These are phyloP conservation scores for Piscicola geometra DNA, from an alignment of 2,888 invertebrate species.

Conservation along the genomic window DNA sequence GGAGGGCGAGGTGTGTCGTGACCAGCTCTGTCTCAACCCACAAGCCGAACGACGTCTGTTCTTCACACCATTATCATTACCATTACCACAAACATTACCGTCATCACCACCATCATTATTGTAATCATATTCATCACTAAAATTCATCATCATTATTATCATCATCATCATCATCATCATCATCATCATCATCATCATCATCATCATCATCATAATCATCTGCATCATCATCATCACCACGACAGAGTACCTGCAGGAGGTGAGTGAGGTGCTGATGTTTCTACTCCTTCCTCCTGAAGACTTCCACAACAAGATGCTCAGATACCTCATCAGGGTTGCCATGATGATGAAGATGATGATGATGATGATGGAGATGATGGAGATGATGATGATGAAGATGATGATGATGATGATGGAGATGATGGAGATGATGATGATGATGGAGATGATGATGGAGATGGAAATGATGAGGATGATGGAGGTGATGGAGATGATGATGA, in stretches of 20 bases:
- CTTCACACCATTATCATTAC: constrained; percentile 20
- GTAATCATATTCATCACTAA: neutral
- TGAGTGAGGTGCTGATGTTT: constrained; percentile 75
- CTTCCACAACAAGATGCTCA: constrained; percentile 75
- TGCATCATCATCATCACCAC: constrained; percentile 6
- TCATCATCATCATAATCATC: neutral
- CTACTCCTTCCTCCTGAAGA: constrained; percentile 76
- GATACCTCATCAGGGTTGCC: constrained; percentile 64
- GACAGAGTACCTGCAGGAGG: constrained; percentile 72
- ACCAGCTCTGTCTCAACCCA: constrained; percentile 69
- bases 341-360: neutral
- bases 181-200: constrained; percentile 19
- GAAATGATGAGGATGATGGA: neutral
- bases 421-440: constrained; percentile 14
- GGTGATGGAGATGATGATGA: neutral
- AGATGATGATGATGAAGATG: constrained; percentile 15
- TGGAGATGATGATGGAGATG: constrained; percentile 2
- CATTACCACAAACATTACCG: constrained; percentile 27
- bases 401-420: constrained; percentile 4
- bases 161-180: constrained; percentile 33
- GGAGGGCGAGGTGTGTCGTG: constrained; percentile 75
- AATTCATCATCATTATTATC: neutral
- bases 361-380: neutral
- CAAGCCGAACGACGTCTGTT: too few species aligned
- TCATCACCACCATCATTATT: constrained; percentile 10